Percentiles rank a stretch among this genome's conserved stretches.
Evolutionary conservation across 2,797 vertebrate species (phyloP).

Genomic region (Channa striata): DNA sequence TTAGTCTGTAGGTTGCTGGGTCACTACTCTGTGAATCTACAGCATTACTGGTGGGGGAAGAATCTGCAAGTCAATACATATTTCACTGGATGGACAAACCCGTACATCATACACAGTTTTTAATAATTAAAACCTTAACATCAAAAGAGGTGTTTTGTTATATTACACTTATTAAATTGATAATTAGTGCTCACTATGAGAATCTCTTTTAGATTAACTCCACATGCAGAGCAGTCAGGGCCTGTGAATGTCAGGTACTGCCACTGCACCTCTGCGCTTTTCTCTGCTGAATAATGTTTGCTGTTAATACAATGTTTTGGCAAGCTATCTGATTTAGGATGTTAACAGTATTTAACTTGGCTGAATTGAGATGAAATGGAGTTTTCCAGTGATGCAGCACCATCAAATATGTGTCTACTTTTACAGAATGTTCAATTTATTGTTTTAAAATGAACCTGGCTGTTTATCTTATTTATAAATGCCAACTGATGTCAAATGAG

Average conservation of each 20-base stretch:
- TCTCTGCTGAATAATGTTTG: not conserved
- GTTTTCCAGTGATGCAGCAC: not conserved
- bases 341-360: conserved; percentile 4
- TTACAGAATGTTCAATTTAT: not conserved
- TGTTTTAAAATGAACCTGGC: not conserved
- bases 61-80: not conserved
- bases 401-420: not conserved
- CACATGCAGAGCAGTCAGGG: too few relatives aligned
- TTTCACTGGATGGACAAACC: conserved; percentile 1
- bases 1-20: conserved; percentile 44
- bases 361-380: conserved; percentile 9
- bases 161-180: too few relatives aligned
- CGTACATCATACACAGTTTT: not conserved
- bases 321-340: not conserved
- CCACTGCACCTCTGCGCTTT: not conserved
- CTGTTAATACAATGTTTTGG: not conserved
- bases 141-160: not conserved
- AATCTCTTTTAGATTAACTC: too few relatives aligned
- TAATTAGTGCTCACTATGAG: too few relatives aligned
- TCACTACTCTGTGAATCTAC: conserved; percentile 51
- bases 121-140: not conserved
- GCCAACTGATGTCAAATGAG: not conserved
- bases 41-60: conserved; percentile 15
- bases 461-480: not conserved
- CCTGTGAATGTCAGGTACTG: too few relatives aligned